Evolutionary conservation across 2,797 vertebrate genomes (phyloP), one percentile per base, ranked within the genome.

Genomic region (Tokudaia tokunoshimensis): DNA sequence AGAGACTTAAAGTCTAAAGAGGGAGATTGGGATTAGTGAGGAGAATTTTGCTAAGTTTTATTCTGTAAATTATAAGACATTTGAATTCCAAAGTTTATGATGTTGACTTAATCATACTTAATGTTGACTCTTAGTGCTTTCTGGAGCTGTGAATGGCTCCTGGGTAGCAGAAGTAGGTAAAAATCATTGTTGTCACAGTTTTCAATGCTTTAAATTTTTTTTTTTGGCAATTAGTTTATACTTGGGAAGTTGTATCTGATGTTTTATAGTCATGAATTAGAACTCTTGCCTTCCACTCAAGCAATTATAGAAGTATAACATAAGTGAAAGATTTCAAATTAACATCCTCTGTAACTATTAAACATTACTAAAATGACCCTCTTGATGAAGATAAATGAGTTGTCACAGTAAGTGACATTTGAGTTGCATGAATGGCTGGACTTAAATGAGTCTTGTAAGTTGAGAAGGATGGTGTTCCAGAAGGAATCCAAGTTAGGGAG

Each of bases 291-390:
- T 96, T 78, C 90, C 15, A 84, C 7, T 14, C 10, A 95, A 61
- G 74, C 17, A 89, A 57, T 65, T 84, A 13, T 70, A 90, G 74
- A 95, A 85, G 80, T 90, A 10, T 55, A 85, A 57, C 61, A 63
- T 65, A 92, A 94, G 88, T 86, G 90, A 91, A 63, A 13, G 1
- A 0, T 50, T 96, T 92, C 67, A 47, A 81, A 92, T 96, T 96
- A 94, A 96, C 94, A 72, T 92, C 52, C 1, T 29, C 26, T 82
- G 17, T 88, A 91, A 72, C 57, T 84, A 67, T 41, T 89, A 76
- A 91, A 37, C 29, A 81, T 94, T 96, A 87, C 93, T 94, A 89
- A 96, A 97, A 95, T 83, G 50, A 74, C 22, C 57, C 3, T 76
- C 55, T 82, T 83, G 65, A 83, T 82, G 59, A 94, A 95, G 89